Base-by-base conservation (phyloP, 37 sponge, comb jelly and placozoan species). In the Chondrosia reniformis region DNA sequence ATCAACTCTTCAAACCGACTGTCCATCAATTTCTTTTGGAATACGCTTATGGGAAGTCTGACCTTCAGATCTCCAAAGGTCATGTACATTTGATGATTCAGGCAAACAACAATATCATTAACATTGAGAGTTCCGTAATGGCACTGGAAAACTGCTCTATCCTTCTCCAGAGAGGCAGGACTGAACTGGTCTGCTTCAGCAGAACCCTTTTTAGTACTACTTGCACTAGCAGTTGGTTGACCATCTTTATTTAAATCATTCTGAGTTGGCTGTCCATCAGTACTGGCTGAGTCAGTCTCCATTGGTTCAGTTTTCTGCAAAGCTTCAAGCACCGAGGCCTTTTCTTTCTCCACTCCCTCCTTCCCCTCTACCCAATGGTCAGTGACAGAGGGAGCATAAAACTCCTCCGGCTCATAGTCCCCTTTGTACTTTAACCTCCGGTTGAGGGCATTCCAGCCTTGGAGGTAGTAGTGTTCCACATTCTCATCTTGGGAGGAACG, bases 341-440 rank as follows among this genome's bases (percentile, higher is more conserved):
- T 81, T 19, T 46, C 78, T 6, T 55, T 36, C 0, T 44, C 41
- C 41, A 91, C 92, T 7, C 82, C 85, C n/a, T 86, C 87, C 55
- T 65, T 40, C 13, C 55, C 27, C 13, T 71, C 31, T 13, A 89
- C 76, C 96, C 96, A 96, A 7, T 80, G 74, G 5, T 63, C 46
- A 6, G 63, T 81, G 55, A 87, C 81, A 63, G 87, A 84, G 6
- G 96, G 90, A 67, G 90, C 90, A 75, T 86, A 89, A 62, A 96
- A 92, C 13, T 92, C 88, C 22, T 77, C 87, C 8, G 96, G 96
- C 43, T 72, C 63, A 67, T 96, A 96, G 72, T 89, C 84, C 27
- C 93, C 87, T 49, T 96, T 96, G 86, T 96, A 96, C 4, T 76
- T 43, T 38, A 96, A 69, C 83, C 93, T 96, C 62, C 83, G 78